Conservation (phyloP, 2,797 vertebrate species). For the Cuculus canorus region DNA sequence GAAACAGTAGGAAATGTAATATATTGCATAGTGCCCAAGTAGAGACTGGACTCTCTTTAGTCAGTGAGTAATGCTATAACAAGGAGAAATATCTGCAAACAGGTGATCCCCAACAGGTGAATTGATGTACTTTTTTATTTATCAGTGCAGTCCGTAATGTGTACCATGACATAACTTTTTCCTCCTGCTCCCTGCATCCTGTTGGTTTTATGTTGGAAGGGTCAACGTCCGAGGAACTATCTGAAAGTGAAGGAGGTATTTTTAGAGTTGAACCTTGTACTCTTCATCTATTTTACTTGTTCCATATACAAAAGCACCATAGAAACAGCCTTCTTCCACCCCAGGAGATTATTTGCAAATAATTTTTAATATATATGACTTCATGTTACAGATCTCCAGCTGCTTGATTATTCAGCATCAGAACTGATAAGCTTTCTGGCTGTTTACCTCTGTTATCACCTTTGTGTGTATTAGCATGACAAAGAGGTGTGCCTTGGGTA, state of each 20-base stretch:
- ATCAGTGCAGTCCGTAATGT: background rate
- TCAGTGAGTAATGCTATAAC: background rate
- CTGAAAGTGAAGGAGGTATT: conserved; percentile 32
- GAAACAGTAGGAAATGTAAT: background rate
- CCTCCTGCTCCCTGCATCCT: background rate
- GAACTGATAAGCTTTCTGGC: conserved; percentile 21
- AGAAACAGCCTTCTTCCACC: conserved; percentile 48
- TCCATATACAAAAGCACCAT: conserved; percentile 39
- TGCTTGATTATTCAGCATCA: conserved; percentile 20
- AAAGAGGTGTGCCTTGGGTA: background rate
- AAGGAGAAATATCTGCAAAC: background rate
- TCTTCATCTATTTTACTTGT: conserved; percentile 9
- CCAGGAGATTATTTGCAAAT: conserved; percentile 53
- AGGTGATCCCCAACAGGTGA: background rate
- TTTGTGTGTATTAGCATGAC: background rate
- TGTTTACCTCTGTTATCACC: conserved; percentile 32
- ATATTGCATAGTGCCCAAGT: background rate
- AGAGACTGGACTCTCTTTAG: background rate
- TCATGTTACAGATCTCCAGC: conserved; percentile 39
- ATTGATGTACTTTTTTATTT: background rate
- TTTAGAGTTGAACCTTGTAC: conserved; percentile 58
- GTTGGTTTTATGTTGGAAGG: background rate
- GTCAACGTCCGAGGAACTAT: background rate
- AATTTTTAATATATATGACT: conserved; percentile 7
- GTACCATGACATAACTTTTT: background rate